A percentile compares a stretch with the other conserved stretches of the same genome.
These are phyloP conservation scores for Notolabrus celidotus DNA, from an alignment of 2,797 vertebrate genomes.

Conservation along the genomic window DNA sequence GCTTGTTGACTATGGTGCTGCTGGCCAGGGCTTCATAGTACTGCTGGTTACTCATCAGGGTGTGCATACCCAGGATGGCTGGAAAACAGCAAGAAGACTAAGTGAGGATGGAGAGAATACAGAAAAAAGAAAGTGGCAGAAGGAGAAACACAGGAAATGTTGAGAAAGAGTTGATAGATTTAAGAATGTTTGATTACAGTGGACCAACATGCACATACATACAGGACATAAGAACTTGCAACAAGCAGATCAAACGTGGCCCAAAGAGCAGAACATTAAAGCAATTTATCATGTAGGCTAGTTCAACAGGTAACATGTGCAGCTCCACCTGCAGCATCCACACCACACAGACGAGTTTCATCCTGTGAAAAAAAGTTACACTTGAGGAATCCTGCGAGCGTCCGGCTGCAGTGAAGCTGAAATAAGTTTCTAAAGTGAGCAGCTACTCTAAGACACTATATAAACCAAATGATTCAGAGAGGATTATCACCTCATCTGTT, in stretches of 20 bases:
- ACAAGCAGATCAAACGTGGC: conserved; percentile 18
- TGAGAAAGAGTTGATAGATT: no score
- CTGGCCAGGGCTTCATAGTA: conserved; percentile 97
- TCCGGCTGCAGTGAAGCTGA: neutral
- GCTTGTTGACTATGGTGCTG: conserved; percentile 98
- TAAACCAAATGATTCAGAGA: conserved; percentile 9
- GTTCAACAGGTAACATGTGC: neutral
- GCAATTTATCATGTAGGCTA: neutral
- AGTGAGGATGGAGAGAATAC: conserved; percentile 18
- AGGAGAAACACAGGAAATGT: neutral
- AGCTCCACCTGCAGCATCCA: neutral
- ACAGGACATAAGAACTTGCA: conserved; percentile 17
- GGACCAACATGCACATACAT: conserved; percentile 26
- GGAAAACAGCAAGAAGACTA: conserved; percentile 46
- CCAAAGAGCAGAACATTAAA: neutral
- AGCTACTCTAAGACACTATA: neutral
- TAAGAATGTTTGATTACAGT: conserved; percentile 7
- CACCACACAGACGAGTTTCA: neutral
- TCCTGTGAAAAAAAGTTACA: neutral
- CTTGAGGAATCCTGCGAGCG: neutral
- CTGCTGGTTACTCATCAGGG: conserved; percentile 99
- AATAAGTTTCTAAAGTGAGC: neutral
- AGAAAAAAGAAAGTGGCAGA: neutral
- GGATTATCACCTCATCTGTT: conserved; percentile 4
- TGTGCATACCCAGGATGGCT: conserved; percentile 99